phyloP scores from a whole-genome alignment of 1,140 invertebrate species.

The Heliconius hermathena region DNA sequence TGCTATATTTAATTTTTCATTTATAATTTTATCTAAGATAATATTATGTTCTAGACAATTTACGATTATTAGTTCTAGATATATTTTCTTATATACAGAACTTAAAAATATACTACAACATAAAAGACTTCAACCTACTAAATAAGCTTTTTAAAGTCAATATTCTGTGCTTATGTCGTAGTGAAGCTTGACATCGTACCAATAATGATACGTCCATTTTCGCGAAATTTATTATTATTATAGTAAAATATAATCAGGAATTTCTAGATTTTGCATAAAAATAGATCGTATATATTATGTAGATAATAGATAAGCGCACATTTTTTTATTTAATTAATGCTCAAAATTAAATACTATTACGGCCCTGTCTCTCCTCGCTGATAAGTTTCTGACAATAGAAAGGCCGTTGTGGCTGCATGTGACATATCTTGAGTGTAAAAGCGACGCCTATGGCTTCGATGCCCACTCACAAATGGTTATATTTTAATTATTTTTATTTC shows the following conservation, averaged over 20 bases:
- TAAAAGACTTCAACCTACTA: slow-evolving; percentile 31
- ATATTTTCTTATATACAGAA: slow-evolving; percentile 13
- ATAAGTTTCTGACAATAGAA: neutral
- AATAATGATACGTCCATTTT: slow-evolving; percentile 45
- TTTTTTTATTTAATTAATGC: neutral
- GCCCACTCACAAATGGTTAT: too few relatives aligned
- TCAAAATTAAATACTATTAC: neutral
- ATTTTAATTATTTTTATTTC: too few relatives aligned
- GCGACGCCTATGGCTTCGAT: too few relatives aligned
- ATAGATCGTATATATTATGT: neutral
- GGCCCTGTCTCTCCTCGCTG: neutral
- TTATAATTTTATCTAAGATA: neutral
- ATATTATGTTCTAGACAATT: too few relatives aligned
- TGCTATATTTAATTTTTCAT: neutral
- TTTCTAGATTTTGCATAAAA: slow-evolving; percentile 6
- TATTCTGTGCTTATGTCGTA: slow-evolving; percentile 25
- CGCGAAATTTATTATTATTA: slow-evolving; percentile 36
- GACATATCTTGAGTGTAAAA: too few relatives aligned
- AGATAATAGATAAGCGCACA: neutral
- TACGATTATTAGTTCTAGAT: neutral
- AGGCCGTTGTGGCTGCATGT: too few relatives aligned
- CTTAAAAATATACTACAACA: neutral
- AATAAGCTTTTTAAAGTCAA: slow-evolving; percentile 29
- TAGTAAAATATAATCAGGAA: neutral
- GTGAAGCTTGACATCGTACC: slow-evolving; percentile 39